Conservation (phyloP, 2,113 vertebrate species). For the Takifugu bimaculatus region DNA sequence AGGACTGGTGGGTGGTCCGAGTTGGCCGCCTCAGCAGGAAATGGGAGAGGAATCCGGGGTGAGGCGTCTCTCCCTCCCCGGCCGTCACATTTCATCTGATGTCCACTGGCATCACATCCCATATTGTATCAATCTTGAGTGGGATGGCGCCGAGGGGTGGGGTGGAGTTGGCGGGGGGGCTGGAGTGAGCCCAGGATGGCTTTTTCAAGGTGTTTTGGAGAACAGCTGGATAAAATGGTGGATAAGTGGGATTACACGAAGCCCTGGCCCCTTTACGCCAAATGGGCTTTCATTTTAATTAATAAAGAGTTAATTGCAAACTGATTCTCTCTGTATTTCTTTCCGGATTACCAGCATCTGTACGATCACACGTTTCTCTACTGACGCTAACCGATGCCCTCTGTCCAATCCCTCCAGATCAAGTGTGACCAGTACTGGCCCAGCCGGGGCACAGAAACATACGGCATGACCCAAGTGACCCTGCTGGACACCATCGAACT, state of each 20-base stretch:
- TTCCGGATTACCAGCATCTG: no score
- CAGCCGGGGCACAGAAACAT: constrained; percentile 89
- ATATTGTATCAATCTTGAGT: constrained; percentile 61
- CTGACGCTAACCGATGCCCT: no score
- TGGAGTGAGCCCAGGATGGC: not conserved
- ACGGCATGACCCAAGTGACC: constrained; percentile 95
- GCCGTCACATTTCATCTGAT: constrained; percentile 64
- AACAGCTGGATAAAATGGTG: no score
- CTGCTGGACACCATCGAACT: constrained; percentile 93
- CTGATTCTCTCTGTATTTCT: no score
- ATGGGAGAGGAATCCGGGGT: constrained; percentile 54
- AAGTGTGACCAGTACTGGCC: constrained; percentile 99
- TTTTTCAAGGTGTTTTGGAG: not conserved
- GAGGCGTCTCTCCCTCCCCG: constrained; percentile 42
- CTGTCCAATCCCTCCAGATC: constrained; percentile 73
- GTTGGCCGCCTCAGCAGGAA: constrained; percentile 57
- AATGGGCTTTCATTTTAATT: no score
- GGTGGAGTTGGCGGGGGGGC: not conserved
- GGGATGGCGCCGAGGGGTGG: constrained; percentile 1
- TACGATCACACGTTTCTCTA: no score
- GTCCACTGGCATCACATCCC: constrained; percentile 36
- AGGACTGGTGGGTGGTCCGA: constrained; percentile 46
- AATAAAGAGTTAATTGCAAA: no score
- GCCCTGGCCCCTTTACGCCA: no score
- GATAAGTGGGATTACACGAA: no score